A percentile compares a stretch with the other conserved stretches of the same genome.
phyloP scores from a whole-genome alignment of 2,113 vertebrate species.

The Poicephalus gulielmi region DNA sequence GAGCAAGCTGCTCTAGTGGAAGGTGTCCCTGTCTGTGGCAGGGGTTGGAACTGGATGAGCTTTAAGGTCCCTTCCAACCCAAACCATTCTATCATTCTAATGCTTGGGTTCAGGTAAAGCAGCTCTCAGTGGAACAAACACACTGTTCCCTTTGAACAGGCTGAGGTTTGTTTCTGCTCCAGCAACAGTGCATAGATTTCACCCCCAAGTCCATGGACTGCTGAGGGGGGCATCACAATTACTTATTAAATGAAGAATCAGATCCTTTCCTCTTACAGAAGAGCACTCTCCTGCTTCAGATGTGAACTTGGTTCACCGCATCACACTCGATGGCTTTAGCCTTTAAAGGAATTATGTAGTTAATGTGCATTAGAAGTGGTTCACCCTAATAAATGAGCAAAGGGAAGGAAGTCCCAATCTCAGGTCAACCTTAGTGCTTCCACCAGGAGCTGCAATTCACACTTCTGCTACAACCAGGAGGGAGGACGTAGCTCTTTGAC shows the following conservation, averaged over 20 bases:
- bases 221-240: not conserved
- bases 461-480: rapidly evolving
- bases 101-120: not conserved
- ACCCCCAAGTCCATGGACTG: not conserved
- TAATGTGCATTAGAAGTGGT: not conserved
- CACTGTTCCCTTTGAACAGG: not conserved
- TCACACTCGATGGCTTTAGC: rapidly evolving
- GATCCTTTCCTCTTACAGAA: not conserved
- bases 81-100: not conserved
- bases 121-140: not conserved
- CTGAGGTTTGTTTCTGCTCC: not conserved
- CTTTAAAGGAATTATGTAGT: not conserved
- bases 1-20: not conserved
- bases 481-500: not conserved
- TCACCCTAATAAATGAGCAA: not conserved
- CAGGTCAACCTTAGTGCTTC: not conserved
- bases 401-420: not conserved
- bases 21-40: not conserved
- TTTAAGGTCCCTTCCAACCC: not conserved
- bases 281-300: not conserved
- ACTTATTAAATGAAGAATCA: not conserved
- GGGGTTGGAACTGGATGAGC: not conserved
- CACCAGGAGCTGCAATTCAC: not conserved
- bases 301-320: not conserved
- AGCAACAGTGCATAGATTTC: not conserved